Percentiles rank a stretch among this genome's conserved stretches.
Evolutionary conservation across 2,888 invertebrate species (phyloP).

Genomic region (Tuta absoluta): DNA sequence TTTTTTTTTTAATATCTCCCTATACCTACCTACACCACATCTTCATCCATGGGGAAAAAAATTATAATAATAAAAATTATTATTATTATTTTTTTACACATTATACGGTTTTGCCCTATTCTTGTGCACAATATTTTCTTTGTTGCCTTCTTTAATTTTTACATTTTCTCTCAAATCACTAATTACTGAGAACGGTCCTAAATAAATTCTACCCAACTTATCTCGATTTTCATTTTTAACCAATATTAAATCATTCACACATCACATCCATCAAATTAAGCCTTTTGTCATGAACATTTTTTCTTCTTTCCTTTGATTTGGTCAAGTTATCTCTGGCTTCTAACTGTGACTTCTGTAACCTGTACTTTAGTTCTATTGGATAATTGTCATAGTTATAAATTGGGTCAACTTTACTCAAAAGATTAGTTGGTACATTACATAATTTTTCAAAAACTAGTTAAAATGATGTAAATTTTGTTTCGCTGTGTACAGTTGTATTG

Average conservation of each 20-base stretch:
- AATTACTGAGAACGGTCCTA: conserved; percentile 29
- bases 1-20: too few relatives aligned
- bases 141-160: conserved; percentile 20
- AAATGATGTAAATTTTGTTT: too few relatives aligned
- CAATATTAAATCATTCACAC: conserved; percentile 31
- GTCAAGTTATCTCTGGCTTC: conserved; percentile 28
- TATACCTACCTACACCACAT: too few relatives aligned
- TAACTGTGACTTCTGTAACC: conserved; percentile 6
- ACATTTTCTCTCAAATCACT: conserved; percentile 28
- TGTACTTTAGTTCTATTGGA: too few relatives aligned
- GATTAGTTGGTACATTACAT: conserved; percentile 7
- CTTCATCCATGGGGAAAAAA: too few relatives aligned
- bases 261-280: conserved; percentile 26
- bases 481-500: too few relatives aligned
- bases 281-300: conserved; percentile 27
- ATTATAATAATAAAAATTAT: too few relatives aligned
- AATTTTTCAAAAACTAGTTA: conserved; percentile 18
- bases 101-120: conserved; percentile 4
- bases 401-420: conserved; percentile 3
- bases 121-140: too few relatives aligned
- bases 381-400: too few relatives aligned
- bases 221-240: conserved; percentile 25
- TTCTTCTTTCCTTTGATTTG: conserved; percentile 28
- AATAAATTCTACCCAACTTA: conserved; percentile 29
- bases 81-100: too few relatives aligned